Conservation (phyloP, 2,113 vertebrate genomes). For the Chaetodon trifascialis region DNA sequence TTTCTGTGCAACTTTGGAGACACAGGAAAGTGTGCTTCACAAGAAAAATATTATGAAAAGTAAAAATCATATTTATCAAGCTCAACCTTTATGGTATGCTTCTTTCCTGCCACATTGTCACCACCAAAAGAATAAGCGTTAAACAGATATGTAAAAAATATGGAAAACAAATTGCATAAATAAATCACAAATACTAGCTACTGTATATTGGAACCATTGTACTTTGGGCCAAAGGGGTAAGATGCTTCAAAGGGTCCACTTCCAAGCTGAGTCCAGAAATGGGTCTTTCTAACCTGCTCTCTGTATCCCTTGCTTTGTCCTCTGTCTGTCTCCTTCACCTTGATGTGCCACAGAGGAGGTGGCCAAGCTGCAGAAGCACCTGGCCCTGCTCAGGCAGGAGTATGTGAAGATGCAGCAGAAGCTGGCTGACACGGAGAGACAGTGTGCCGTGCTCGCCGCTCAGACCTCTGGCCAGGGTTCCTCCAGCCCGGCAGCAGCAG, state of each 20-base stretch:
- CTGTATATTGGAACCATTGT: neutral
- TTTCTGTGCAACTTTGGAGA: neutral
- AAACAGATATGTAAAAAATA: neutral
- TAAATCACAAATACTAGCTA: neutral
- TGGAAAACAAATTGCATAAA: neutral
- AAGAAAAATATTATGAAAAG: neutral
- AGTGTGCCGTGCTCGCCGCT: slow-evolving; percentile 90
- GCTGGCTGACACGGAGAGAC: slow-evolving; percentile 94
- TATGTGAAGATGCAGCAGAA: slow-evolving; percentile 99
- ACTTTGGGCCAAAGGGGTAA: slow-evolving; percentile 7
- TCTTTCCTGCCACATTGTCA: neutral
- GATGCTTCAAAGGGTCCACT: neutral
- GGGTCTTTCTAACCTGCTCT: slow-evolving; percentile 4
- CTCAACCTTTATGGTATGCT: neutral
- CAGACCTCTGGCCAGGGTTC: slow-evolving; percentile 86
- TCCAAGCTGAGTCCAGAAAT: neutral
- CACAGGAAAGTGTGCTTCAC: neutral
- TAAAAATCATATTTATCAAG: neutral
- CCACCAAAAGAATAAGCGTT: neutral
- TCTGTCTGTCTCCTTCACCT: neutral
- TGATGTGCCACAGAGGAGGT: slow-evolving; percentile 91
- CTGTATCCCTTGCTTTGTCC: slow-evolving; percentile 17
- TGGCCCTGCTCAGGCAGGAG: slow-evolving; percentile 97
- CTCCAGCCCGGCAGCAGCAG: slow-evolving; percentile 76
- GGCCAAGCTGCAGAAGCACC: slow-evolving; percentile 99